A percentile compares a stretch with the other conserved stretches of the same genome.
phyloP scores from a whole-genome alignment of 2,797 vertebrate genomes.

The Pseudocheirus occidentalis region DNA sequence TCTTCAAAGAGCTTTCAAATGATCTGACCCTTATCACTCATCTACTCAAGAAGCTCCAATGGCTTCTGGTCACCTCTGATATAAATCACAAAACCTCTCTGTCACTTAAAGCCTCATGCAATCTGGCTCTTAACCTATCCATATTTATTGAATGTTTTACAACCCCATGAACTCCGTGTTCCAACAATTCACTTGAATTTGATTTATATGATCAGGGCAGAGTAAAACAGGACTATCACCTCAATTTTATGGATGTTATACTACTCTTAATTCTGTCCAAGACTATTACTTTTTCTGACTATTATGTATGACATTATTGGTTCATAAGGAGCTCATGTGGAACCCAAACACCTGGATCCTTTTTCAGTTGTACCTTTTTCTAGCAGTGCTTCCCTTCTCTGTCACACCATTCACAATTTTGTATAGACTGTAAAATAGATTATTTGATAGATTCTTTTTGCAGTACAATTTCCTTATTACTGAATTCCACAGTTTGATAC shows the following conservation, averaged over 20 bases:
- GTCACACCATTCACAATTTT: not conserved
- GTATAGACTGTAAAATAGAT: not conserved
- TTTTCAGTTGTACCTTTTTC: not conserved
- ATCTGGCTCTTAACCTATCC: not conserved
- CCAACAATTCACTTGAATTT: not conserved
- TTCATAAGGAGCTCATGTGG: not conserved
- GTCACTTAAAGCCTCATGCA: not conserved
- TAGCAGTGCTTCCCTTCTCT: not conserved
- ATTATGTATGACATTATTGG: not conserved
- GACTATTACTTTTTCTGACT: not conserved
- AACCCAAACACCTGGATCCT: not conserved
- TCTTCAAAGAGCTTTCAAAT: not conserved
- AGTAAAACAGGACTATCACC: not conserved
- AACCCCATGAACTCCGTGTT: not conserved
- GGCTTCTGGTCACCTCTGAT: not conserved
- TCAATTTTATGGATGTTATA: not conserved
- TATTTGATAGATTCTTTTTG: not conserved
- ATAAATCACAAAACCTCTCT: not conserved
- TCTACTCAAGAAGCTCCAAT: not conserved
- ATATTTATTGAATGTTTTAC: not conserved
- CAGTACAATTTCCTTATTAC: not conserved
- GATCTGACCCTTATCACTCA: not conserved
- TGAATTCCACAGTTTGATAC: constrained; percentile 52
- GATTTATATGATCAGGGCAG: not conserved
- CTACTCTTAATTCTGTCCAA: not conserved